Conservation (phyloP, 1,140 invertebrate genomes). For the Rhopalosiphum padi region DNA sequence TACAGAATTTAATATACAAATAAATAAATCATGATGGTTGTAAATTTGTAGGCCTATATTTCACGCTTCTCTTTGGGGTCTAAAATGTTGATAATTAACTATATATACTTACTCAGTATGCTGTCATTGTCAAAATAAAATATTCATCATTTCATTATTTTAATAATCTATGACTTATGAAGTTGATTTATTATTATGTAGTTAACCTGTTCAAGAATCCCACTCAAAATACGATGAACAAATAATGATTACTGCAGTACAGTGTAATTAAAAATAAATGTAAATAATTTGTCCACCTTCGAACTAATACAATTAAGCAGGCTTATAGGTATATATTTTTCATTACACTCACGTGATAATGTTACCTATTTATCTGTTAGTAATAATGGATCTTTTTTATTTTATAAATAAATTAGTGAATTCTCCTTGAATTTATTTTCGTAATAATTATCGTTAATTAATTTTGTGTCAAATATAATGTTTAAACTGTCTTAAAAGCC, state of each 20-base stretch:
- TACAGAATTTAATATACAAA: neutral
- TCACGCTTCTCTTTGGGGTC: neutral
- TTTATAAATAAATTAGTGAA: neutral
- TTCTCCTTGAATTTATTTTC: neutral
- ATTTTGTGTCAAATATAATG: neutral
- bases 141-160: neutral
- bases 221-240: neutral
- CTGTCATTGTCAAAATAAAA: neutral
- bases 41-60: neutral
- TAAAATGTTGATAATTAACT: neutral
- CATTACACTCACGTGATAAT: neutral
- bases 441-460: neutral
- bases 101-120: neutral
- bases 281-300: slow-evolving; percentile 26
- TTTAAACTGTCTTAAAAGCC: neutral
- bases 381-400: neutral
- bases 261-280: slow-evolving; percentile 28
- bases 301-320: neutral
- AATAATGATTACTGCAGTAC: neutral
- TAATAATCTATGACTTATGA: slow-evolving; percentile 4
- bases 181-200: neutral
- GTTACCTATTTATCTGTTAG: neutral
- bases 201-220: neutral
- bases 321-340: neutral
- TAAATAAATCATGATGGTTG: neutral